Conservation (phyloP, 1,140 invertebrate species). For the Apocrypta bakeri region DNA sequence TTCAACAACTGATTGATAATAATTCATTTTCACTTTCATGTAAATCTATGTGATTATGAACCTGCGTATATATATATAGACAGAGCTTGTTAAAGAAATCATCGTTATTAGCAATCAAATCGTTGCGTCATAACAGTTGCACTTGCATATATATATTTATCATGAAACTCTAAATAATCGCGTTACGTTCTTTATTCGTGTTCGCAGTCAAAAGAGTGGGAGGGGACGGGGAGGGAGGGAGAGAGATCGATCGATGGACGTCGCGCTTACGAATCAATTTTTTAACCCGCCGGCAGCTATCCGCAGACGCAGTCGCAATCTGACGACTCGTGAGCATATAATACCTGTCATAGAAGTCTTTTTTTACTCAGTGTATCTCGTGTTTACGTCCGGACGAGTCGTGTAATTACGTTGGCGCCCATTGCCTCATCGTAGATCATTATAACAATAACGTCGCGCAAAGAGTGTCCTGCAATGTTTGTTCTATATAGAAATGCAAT, state of each 20-base stretch:
- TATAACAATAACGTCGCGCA: neutral
- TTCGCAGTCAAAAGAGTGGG: neutral
- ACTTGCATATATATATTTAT: too few species aligned
- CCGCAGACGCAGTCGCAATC: neutral
- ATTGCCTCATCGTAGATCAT: neutral
- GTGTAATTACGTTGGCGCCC: neutral
- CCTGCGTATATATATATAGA: too few species aligned
- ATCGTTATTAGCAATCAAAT: too few species aligned
- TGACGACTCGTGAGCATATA: neutral
- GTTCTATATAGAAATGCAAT: too few species aligned
- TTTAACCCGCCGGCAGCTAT: neutral
- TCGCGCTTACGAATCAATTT: neutral
- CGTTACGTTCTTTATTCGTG: neutral
- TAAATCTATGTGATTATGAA: too few species aligned
- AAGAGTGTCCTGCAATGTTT: neutral
- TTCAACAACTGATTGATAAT: too few species aligned
- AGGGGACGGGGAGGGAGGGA: neutral
- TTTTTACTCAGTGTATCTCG: neutral
- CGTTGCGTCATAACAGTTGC: too few species aligned
- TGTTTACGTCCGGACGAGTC: neutral
- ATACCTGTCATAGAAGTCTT: neutral
- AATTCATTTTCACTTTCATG: too few species aligned
- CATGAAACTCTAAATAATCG: neutral
- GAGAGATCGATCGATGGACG: neutral
- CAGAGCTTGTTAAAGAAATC: too few species aligned